Conservation (phyloP, 2,888 invertebrate genomes). For the Himalopsyche kuldschensis region DNA sequence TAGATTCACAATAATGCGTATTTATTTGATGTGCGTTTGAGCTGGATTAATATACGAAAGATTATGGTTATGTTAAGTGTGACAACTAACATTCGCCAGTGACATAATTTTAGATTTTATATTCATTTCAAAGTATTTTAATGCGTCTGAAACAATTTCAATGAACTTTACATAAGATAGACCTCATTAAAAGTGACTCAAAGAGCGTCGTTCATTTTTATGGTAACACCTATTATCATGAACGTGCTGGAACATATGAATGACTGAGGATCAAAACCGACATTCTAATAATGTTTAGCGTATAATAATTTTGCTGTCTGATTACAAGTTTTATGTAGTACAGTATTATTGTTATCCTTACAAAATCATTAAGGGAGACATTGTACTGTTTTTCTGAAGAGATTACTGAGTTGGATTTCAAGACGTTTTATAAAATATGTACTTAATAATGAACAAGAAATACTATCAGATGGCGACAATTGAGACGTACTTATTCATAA, state of each 20-base stretch:
- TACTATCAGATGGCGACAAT: neutral
- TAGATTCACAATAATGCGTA: too few relatives aligned
- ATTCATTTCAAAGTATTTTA: neutral
- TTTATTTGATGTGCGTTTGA: too few relatives aligned
- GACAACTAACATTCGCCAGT: neutral
- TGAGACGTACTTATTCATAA: too few relatives aligned
- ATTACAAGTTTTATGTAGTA: neutral
- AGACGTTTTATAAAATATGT: neutral
- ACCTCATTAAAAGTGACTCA: neutral
- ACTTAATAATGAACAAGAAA: neutral
- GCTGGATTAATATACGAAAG: neutral
- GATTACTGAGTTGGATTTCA: neutral
- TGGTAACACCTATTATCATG: neutral
- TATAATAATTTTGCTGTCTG: neutral
- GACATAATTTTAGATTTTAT: neutral
- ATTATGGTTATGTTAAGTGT: neutral
- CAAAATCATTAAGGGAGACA: neutral
- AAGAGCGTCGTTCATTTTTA: neutral
- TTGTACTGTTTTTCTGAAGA: neutral
- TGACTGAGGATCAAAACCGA: neutral
- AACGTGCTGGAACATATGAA: neutral
- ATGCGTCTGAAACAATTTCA: neutral
- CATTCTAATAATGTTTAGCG: neutral
- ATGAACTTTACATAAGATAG: neutral
- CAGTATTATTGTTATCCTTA: neutral